Evolutionary conservation across 2,888 invertebrate species (phyloP).

Genomic region (Macaria liturata): DNA sequence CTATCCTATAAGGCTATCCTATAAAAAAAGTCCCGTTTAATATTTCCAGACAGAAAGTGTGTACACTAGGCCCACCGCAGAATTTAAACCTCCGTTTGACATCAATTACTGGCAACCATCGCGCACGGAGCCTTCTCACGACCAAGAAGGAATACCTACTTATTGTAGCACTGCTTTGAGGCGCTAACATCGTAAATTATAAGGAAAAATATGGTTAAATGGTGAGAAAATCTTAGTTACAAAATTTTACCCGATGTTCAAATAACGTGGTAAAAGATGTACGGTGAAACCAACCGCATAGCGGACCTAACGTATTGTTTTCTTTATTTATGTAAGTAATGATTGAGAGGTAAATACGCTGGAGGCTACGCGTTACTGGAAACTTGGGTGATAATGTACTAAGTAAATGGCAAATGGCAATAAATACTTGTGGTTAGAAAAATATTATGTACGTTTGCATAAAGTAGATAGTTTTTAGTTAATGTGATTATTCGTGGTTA

Average conservation of each 20-base stretch:
- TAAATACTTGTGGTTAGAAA: no score
- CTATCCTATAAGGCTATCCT: no score
- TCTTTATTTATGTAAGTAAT: conserved; percentile 35
- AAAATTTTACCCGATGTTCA: no score
- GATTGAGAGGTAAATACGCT: conserved; percentile 17
- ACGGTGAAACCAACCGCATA: conserved; percentile 56
- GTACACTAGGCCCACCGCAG: conserved; percentile 43
- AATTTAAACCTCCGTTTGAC: conserved; percentile 57
- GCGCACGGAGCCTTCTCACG: conserved; percentile 67
- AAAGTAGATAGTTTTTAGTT: no score
- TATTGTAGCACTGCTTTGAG: no score
- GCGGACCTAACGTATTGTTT: conserved; percentile 46
- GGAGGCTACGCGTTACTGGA: conserved; percentile 4
- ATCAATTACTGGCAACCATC: conserved; percentile 62
- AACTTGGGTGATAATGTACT: conserved; percentile 8
- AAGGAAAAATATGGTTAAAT: no score
- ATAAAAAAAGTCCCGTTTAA: no score
- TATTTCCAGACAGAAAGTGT: background rate
- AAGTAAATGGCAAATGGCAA: no score
- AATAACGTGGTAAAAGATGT: conserved; percentile 2
- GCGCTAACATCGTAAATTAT: no score
- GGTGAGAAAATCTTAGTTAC: no score
- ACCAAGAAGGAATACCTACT: conserved; percentile 24
- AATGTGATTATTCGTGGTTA: no score
- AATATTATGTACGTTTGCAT: no score